phyloP scores from a whole-genome alignment of 2,113 vertebrate species.

The Mandrillus leucophaeus region DNA sequence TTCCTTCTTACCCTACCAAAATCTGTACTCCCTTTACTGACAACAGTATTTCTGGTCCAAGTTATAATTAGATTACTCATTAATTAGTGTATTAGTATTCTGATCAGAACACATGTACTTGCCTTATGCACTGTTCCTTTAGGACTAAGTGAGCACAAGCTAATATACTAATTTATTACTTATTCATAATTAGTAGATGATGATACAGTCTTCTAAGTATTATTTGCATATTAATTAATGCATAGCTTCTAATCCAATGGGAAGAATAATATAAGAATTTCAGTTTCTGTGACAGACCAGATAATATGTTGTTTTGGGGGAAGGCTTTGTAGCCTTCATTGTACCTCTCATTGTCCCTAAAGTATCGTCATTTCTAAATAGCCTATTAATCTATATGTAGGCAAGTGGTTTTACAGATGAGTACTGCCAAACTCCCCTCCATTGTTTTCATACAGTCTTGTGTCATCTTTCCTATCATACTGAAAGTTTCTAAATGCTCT shows the following conservation, averaged over 20 bases:
- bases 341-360: conserved; percentile 24
- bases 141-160: conserved; percentile 24
- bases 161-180: conserved; percentile 46
- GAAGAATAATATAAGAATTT: conserved; percentile 29
- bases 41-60: conserved; percentile 28
- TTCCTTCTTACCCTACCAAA: conserved; percentile 37
- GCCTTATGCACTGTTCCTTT: conserved; percentile 31
- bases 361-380: conserved; percentile 32
- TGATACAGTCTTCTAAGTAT: conserved; percentile 17
- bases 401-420: background rate
- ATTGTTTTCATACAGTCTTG: background rate
- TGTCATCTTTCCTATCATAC: conserved; percentile 29
- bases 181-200: conserved; percentile 41
- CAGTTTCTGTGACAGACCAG: conserved; percentile 2
- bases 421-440: background rate
- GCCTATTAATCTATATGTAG: background rate
- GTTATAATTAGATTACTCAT: conserved; percentile 41
- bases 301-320: background rate
- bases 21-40: conserved; percentile 19
- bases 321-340: background rate
- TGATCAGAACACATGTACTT: conserved; percentile 40
- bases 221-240: conserved; percentile 44
- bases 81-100: conserved; percentile 37
- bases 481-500: conserved; percentile 19
- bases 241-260: conserved; percentile 1